These are phyloP conservation scores for Hermaeophaga mercurialis DNA, from an alignment of 2,888 invertebrate genomes.

Conservation along the genomic window DNA sequence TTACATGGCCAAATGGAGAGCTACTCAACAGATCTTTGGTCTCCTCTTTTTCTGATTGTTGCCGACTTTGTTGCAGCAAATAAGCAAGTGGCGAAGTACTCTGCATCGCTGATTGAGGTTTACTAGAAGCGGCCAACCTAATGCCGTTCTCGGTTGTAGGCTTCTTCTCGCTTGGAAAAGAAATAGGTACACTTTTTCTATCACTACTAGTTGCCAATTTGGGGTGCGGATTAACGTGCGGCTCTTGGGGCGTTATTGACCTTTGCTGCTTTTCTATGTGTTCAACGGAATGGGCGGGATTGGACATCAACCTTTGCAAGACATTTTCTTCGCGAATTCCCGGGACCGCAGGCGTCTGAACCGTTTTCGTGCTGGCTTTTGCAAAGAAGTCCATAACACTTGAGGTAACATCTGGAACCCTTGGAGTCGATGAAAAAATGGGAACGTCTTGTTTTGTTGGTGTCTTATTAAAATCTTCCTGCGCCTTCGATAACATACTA, in stretches of 20 bases:
- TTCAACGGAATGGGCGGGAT: conserved; percentile 82
- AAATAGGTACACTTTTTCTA: conserved; percentile 51
- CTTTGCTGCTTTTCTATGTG: conserved; percentile 88
- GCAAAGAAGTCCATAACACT: conserved; percentile 90
- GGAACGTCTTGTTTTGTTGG: conserved; percentile 52
- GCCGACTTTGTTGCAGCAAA: conserved; percentile 44
- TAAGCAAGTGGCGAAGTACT: conserved; percentile 45
- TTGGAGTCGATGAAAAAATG: conserved; percentile 54
- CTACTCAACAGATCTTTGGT: conserved; percentile 42
- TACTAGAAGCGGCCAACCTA: conserved; percentile 62
- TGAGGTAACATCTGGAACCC: conserved; percentile 74
- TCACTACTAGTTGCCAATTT: conserved; percentile 43
- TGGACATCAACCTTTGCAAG: conserved; percentile 80
- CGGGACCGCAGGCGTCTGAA: conserved; percentile 61
- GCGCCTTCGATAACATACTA: conserved; percentile 87
- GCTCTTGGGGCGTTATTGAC: conserved; percentile 72
- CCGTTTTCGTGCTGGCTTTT: conserved; percentile 68
- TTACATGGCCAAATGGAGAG: conserved; percentile 64
- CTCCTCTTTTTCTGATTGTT: conserved; percentile 36
- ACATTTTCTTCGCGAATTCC: conserved; percentile 59
- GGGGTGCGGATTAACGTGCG: conserved; percentile 37
- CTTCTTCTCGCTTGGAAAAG: conserved; percentile 42
- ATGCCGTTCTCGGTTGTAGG: conserved; percentile 59
- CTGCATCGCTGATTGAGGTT: conserved; percentile 39
- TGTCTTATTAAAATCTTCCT: conserved; percentile 79